Base-by-base conservation (phyloP, 2,113 vertebrate species). In the Promerops cafer region DNA sequence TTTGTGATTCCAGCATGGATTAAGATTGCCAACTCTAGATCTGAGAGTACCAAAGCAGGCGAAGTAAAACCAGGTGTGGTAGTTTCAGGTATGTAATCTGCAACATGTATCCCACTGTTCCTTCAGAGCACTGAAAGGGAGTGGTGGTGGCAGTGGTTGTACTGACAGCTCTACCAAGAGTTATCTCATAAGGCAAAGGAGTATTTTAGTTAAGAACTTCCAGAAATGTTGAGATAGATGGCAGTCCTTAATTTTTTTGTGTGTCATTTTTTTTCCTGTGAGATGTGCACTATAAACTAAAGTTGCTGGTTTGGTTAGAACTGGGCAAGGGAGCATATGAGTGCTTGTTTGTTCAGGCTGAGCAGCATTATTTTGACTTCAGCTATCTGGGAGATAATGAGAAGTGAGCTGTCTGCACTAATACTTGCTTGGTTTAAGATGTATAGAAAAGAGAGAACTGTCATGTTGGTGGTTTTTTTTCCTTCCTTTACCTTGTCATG, bases 401-500 rank as follows among this genome's bases (percentile, higher is more conserved):
- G 50, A 50, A 78, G 9, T 2, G 2, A 91, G 22, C 49, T 92
- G 16, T n/a, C 52, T 64, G 37, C 5, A 24, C 17, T 56, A 10
- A 31, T 56, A 39, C 31, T 53, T 85, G 24, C 27, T 79, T 2
- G 1, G 10, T 63, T 84, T 88, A 35, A 30, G n/a, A n/a, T 68
- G 33, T 7, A 14, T 85, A 77, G 57, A 54, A 77, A 61, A 87
- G 19, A 70, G 13, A 83, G 45, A 44, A 16, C 40, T 49, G 20
- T 64, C 18, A 14, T 2, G 3, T 13, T 45, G 37, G 53, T 33
- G 30, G 3, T 1, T 0, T 1, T n/a, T 60, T 57, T 71, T 47
- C 19, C 17, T 52, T 39, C 30, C 18, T 76, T 68, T 77, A 14
- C 14, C 16, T 10, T 89, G 60, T 64, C 10, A 5, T 47, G 13